Percentiles rank a stretch among this genome's conserved stretches.
Evolutionary conservation across 2,888 invertebrate genomes (phyloP).

Genomic region (Aphodius sticticus): DNA sequence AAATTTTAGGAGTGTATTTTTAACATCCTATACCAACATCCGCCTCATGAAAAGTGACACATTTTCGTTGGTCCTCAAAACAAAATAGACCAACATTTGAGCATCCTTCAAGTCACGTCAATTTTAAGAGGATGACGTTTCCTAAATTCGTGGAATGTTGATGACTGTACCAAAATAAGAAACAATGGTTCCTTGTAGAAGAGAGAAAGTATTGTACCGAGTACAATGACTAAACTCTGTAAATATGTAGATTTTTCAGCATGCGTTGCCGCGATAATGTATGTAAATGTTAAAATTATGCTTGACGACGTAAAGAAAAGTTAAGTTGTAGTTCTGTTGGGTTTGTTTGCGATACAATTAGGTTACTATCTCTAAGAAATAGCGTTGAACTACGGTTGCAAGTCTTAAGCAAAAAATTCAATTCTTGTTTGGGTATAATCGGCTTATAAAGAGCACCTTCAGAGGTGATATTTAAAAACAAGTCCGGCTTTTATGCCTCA

Average conservation of each 20-base stretch:
- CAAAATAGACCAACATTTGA: not conserved
- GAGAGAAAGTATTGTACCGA: not conserved
- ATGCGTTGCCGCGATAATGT: not conserved
- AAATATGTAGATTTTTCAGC: not conserved
- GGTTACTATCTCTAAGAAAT: not conserved
- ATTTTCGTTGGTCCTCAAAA: not conserved
- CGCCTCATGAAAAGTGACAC: not conserved
- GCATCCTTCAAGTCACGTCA: not conserved
- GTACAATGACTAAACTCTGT: not conserved
- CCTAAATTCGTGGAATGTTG: not conserved
- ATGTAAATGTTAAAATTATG: conserved; percentile 4
- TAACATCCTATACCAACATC: not conserved
- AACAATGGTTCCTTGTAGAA: not conserved
- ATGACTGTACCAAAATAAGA: not conserved
- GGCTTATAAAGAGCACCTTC: not conserved
- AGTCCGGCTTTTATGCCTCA: not conserved
- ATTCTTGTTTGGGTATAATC: not conserved
- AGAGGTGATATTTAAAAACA: too few relatives aligned
- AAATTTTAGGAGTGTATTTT: too few relatives aligned
- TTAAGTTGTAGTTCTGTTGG: not conserved
- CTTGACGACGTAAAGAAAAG: not conserved
- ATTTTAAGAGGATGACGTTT: not conserved
- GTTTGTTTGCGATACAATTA: not conserved
- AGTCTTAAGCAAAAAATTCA: not conserved
- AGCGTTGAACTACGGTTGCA: not conserved